Conservation (phyloP, 2,888 invertebrate genomes). For the Morpho achilles region DNA sequence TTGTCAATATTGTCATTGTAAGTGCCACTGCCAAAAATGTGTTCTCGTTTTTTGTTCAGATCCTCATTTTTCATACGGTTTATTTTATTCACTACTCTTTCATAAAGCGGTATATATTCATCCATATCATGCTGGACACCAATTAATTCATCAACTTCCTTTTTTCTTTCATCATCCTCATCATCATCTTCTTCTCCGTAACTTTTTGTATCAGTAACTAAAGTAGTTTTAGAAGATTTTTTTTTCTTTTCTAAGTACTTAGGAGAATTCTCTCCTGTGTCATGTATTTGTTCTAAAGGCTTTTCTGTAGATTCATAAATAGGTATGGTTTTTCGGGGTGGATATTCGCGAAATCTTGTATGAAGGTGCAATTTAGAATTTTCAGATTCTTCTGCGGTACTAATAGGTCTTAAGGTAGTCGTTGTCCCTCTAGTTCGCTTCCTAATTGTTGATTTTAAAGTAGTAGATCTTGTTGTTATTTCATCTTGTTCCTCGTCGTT, state of each 20-base stretch:
- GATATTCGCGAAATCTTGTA: constrained; percentile 53
- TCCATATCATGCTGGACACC: constrained; percentile 57
- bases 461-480: constrained; percentile 32
- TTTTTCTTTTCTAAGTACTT: constrained; percentile 66
- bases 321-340: constrained; percentile 30
- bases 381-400: constrained; percentile 30
- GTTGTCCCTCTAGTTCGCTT: constrained; percentile 33
- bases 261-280: constrained; percentile 32
- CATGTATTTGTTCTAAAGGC: constrained; percentile 6
- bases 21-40: constrained; percentile 30
- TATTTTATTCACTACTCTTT: constrained; percentile 44
- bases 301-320: constrained; percentile 15
- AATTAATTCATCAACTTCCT: constrained; percentile 64
- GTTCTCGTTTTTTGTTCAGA: constrained; percentile 13
- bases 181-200: constrained; percentile 59
- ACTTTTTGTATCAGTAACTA: constrained; percentile 65
- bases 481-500: constrained; percentile 37
- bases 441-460: constrained; percentile 42
- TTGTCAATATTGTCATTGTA: constrained; percentile 30
- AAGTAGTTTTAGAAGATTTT: constrained; percentile 59
- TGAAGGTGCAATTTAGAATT: constrained; percentile 43
- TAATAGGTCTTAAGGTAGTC: constrained; percentile 33
- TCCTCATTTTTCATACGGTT: constrained; percentile 22
- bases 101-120: constrained; percentile 61
- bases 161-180: constrained; percentile 50